These are phyloP conservation scores for Scrobipalpa atriplicella DNA, from an alignment of 2,888 invertebrate species.

Conservation along the genomic window DNA sequence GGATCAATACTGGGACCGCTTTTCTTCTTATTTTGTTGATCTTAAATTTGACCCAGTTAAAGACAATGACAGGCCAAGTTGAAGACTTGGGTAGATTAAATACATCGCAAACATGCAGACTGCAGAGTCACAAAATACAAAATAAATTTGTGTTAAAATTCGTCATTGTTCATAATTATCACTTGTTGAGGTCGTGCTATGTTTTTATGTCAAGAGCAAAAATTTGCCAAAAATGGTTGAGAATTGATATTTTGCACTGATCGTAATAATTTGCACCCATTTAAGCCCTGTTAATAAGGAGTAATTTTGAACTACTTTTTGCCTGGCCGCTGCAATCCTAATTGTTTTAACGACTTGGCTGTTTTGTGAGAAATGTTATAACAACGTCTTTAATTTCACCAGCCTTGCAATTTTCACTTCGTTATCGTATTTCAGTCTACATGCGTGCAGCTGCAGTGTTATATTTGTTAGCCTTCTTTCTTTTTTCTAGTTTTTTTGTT, in stretches of 20 bases:
- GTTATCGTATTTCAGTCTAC: conserved; percentile 17
- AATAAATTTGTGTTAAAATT: background rate
- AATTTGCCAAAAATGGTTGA: background rate
- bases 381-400: conserved; percentile 18
- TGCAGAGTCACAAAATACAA: background rate
- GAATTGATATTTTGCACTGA: conserved; percentile 3
- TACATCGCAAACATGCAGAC: no score
- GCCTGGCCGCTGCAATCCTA: background rate
- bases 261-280: conserved; percentile 8
- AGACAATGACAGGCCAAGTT: background rate
- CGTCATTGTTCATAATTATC: background rate
- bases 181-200: background rate
- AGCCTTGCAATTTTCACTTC: conserved; percentile 16
- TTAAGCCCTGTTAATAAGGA: background rate
- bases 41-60: conserved; percentile 6
- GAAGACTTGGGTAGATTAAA: background rate
- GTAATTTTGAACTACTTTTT: background rate
- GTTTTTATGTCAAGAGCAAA: conserved; percentile 1
- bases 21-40: conserved; percentile 10
- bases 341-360: conserved; percentile 8
- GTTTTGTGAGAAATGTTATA: conserved; percentile 20
- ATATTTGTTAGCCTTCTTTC: background rate
- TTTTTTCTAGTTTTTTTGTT: background rate
- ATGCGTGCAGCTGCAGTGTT: conserved; percentile 1
- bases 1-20: background rate